phyloP scores from a whole-genome alignment of 30 jellyfish, hydroid and myxozoan species.

The Pseudorhiza aurosa region DNA sequence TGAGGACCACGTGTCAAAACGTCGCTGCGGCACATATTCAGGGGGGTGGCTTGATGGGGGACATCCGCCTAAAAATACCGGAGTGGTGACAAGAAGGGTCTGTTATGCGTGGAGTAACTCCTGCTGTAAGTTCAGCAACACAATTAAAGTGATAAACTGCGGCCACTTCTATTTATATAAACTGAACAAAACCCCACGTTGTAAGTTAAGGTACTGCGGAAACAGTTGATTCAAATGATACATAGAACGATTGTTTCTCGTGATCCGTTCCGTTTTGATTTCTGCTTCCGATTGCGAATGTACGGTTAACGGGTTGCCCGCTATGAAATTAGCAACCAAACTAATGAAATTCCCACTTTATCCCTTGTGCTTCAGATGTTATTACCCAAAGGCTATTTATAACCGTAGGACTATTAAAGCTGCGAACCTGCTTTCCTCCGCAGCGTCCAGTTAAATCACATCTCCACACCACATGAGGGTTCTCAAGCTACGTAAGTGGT shows the following conservation, averaged over 20 bases:
- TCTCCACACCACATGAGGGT: neutral
- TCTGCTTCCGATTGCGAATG: no score
- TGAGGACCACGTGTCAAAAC: neutral
- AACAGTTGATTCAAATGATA: neutral
- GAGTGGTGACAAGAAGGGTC: neutral
- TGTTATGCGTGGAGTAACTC: neutral
- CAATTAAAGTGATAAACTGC: neutral
- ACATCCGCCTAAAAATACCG: neutral
- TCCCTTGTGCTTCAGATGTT: no score
- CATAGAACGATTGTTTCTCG: no score
- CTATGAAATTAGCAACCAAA: no score
- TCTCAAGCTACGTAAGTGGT: constrained; percentile 13
- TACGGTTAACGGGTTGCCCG: no score
- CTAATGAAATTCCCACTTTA: no score
- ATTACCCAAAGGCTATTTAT: no score
- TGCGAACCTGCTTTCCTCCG: no score
- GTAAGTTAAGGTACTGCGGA: neutral
- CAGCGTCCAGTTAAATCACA: neutral
- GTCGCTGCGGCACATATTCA: neutral
- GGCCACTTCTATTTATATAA: neutral
- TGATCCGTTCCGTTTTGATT: no score
- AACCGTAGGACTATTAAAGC: no score
- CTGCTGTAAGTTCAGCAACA: neutral
- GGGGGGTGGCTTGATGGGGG: constrained; percentile 5
- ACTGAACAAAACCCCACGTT: neutral